A percentile compares a stretch with the other conserved stretches of the same genome.
phyloP scores from a whole-genome alignment of 2,113 vertebrate species.

The Eurystomus gularis region DNA sequence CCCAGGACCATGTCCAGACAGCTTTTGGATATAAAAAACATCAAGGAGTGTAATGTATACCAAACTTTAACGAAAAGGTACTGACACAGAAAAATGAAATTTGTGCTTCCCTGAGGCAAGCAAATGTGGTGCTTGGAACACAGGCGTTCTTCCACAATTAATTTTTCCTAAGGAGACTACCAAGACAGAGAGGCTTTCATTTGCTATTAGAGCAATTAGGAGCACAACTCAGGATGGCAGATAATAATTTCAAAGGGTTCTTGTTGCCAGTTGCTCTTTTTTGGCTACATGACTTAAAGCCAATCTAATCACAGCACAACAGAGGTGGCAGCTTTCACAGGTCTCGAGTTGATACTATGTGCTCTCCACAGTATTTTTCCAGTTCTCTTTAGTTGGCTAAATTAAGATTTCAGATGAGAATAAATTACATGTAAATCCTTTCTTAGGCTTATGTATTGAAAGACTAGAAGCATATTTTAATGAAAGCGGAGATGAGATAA shows the following conservation, averaged over 20 bases:
- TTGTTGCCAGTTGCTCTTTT: background rate
- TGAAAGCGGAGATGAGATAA: background rate
- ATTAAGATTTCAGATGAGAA: background rate
- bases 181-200: background rate
- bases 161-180: background rate
- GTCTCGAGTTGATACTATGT: background rate
- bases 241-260: background rate
- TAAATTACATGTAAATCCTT: background rate
- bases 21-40: background rate
- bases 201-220: background rate
- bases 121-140: background rate
- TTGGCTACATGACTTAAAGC: background rate
- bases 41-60: background rate
- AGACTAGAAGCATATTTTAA: background rate
- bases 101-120: background rate
- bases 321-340: background rate
- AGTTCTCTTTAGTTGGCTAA: background rate
- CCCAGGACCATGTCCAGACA: background rate
- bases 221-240: background rate
- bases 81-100: background rate
- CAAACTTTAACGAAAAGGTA: background rate
- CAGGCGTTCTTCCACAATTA: background rate
- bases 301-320: background rate
- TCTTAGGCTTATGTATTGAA: background rate
- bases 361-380: background rate